These are phyloP conservation scores for Globicephala melas DNA, from an alignment of 2,113 vertebrate genomes.

Conservation along the genomic window DNA sequence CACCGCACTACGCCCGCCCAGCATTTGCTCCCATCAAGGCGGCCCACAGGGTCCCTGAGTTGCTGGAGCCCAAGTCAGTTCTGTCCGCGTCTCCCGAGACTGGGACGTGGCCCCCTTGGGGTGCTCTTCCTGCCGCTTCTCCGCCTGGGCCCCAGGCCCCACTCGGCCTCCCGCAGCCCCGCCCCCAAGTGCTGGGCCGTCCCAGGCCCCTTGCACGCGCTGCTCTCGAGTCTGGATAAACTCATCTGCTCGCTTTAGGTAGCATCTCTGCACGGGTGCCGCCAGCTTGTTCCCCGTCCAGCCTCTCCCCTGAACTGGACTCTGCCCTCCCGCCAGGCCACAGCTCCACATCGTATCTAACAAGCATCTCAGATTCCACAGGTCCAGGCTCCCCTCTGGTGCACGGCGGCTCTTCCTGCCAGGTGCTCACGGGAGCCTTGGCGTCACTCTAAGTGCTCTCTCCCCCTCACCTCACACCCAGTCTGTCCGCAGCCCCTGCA, in stretches of 20 bases:
- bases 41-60: accelerated
- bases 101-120: accelerated
- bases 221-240: neutral
- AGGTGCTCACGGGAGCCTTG: neutral
- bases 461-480: too few species aligned
- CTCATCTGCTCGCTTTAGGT: too few species aligned
- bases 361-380: too few species aligned
- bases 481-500: neutral
- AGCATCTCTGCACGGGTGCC: neutral
- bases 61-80: neutral
- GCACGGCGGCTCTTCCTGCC: neutral
- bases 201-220: neutral
- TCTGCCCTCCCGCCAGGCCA: neutral
- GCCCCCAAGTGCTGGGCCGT: too few species aligned
- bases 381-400: accelerated
- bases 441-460: neutral
- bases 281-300: neutral
- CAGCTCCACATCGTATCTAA: accelerated
- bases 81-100: neutral
- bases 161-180: neutral
- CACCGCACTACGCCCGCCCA: neutral
- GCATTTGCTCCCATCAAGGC: neutral
- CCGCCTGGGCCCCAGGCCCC: neutral
- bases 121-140: neutral
- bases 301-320: neutral